Evolutionary conservation across 2,797 vertebrate genomes (phyloP).

Genomic region (Phrynocephalus forsythii): DNA sequence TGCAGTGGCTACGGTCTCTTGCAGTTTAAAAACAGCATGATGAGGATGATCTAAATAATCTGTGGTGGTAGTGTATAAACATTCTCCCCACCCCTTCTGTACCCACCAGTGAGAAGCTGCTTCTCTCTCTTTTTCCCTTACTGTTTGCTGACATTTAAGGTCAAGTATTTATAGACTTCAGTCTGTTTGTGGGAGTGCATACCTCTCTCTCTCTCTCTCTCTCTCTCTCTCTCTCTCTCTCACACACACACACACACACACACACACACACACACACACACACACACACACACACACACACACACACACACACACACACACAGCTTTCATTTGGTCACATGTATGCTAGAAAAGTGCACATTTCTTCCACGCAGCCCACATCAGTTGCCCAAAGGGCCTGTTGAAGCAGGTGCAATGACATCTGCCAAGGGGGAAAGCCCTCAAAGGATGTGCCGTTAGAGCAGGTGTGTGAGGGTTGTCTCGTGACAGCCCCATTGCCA

Average conservation of each 20-base stretch:
- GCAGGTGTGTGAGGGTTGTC: constrained; percentile 73
- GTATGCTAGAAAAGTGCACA: constrained; percentile 49
- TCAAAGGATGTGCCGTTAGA: constrained; percentile 66
- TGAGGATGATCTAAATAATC: neutral
- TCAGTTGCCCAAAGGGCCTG: constrained; percentile 69
- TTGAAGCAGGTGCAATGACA: constrained; percentile 71
- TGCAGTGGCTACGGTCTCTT: neutral
- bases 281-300: too few relatives aligned
- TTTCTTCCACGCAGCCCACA: constrained; percentile 73
- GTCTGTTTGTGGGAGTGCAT: constrained; percentile 52
- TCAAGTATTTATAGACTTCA: constrained; percentile 68
- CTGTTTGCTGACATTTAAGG: constrained; percentile 68
- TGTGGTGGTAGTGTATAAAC: neutral
- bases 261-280: too few relatives aligned
- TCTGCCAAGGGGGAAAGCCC: constrained; percentile 74
- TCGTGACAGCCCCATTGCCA: neutral
- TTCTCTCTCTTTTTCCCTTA: constrained; percentile 43
- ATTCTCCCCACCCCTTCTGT: neutral
- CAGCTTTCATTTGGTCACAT: constrained; percentile 48
- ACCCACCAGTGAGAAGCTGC: constrained; percentile 42
- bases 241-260: too few relatives aligned
- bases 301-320: neutral
- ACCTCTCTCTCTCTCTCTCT: constrained; percentile 26
- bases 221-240: constrained; percentile 22
- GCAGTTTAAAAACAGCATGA: neutral